phyloP scores from a whole-genome alignment of 2,888 invertebrate genomes.

The Apotomis betuletana region DNA sequence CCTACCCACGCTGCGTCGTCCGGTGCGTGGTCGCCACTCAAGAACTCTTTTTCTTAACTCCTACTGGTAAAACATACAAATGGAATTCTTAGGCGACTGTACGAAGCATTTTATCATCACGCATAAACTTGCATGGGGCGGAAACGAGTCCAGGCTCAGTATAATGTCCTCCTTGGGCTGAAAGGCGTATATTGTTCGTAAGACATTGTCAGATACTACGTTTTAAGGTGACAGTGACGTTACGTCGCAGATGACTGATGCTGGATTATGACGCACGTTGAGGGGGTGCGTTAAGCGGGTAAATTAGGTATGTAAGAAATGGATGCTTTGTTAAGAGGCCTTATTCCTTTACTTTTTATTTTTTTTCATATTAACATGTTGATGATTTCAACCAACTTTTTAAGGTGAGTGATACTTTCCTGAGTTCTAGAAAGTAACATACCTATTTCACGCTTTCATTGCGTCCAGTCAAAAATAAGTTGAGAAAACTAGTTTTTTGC shows the following conservation, averaged over 20 bases:
- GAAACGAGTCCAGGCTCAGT: not conserved
- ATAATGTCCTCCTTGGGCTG: not conserved
- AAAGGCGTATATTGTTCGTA: not conserved
- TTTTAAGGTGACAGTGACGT: not conserved
- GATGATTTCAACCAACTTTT: no score
- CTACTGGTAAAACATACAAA: not conserved
- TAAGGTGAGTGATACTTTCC: no score
- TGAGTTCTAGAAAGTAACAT: no score
- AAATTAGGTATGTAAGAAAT: not conserved
- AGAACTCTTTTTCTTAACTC: not conserved
- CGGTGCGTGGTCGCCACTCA: no score
- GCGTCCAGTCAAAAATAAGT: no score
- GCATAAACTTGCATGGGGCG: not conserved
- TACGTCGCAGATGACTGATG: not conserved
- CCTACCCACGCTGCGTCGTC: no score
- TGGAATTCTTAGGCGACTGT: not conserved
- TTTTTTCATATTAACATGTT: no score
- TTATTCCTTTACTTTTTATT: no score
- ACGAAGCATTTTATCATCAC: conserved; percentile 10
- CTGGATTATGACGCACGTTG: not conserved
- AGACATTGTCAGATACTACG: not conserved
- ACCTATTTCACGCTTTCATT: no score
- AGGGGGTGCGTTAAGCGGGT: not conserved
- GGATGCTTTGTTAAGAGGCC: not conserved
- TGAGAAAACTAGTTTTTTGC: no score